Conservation (phyloP, 2,113 vertebrate species). For the Serinus canaria region DNA sequence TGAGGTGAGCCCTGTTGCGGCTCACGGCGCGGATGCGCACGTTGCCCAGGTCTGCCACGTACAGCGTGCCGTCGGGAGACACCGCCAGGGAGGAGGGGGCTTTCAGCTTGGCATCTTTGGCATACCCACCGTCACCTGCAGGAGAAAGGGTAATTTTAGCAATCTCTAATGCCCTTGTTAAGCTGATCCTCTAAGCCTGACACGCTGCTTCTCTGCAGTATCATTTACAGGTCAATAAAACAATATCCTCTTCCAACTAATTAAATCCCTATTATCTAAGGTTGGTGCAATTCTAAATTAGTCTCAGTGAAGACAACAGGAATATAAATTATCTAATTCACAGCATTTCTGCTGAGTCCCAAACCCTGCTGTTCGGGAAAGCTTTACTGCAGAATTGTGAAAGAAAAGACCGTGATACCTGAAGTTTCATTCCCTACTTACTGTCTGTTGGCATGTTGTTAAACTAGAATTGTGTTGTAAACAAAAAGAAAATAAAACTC, state of each 20-base stretch:
- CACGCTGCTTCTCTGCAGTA: neutral
- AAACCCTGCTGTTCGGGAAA: conserved; percentile 41
- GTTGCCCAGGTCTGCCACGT: conserved; percentile 92
- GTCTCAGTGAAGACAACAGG: conserved; percentile 51
- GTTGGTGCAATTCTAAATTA: conserved; percentile 53
- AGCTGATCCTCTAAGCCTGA: neutral
- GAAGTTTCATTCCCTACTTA: neutral
- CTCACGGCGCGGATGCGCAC: conserved; percentile 90
- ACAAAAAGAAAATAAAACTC: neutral
- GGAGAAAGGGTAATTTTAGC: conserved; percentile 5
- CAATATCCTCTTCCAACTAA: conserved; percentile 45
- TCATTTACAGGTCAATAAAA: conserved; percentile 54
- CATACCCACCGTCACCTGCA: conserved; percentile 92
- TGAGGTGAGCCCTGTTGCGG: conserved; percentile 85
- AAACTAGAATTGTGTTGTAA: neutral
- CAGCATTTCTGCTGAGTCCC: conserved; percentile 51
- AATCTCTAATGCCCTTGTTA: neutral
- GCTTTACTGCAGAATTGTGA: conserved; percentile 2
- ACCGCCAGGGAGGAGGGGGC: conserved; percentile 91
- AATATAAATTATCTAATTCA: conserved; percentile 67
- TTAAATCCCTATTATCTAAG: conserved; percentile 58
- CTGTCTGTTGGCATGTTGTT: neutral
- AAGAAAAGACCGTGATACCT: neutral
- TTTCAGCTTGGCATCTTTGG: conserved; percentile 93
- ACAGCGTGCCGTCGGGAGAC: conserved; percentile 90